Conservation (phyloP, 1,140 invertebrate species). For the Drosophila jambulina region DNA sequence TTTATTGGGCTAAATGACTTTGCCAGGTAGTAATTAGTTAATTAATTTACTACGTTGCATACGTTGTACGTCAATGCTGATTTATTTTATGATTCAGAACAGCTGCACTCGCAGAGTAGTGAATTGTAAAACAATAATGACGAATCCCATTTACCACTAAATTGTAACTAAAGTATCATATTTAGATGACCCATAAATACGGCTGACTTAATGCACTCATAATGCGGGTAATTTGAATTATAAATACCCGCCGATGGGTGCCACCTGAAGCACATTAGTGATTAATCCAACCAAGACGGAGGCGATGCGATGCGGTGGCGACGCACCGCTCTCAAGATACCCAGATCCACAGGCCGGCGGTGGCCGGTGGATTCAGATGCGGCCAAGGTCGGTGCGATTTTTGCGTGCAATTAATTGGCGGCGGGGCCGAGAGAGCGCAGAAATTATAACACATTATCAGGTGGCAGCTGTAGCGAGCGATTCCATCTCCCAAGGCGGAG, state of each 20-base stretch:
- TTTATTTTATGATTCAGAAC: not conserved
- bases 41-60: not conserved
- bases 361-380: conserved; percentile 13
- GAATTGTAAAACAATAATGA: not conserved
- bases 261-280: conserved; percentile 25
- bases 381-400: conserved; percentile 65
- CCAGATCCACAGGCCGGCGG: not conserved
- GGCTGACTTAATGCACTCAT: conserved; percentile 9
- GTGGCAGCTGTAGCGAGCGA: conserved; percentile 32
- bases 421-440: conserved; percentile 28
- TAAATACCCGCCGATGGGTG: conserved; percentile 13
- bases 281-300: conserved; percentile 19
- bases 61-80: not conserved
- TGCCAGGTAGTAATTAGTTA: not conserved
- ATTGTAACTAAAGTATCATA: not conserved
- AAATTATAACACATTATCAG: conserved; percentile 70
- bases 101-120: not conserved
- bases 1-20: not conserved
- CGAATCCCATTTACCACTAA: not conserved
- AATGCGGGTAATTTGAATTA: conserved; percentile 37
- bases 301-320: conserved; percentile 3
- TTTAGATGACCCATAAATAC: conserved; percentile 1
- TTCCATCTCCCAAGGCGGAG: conserved; percentile 9
- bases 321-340: conserved; percentile 23
- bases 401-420: conserved; percentile 75